These are phyloP conservation scores for Tenebrio molitor DNA, from an alignment of 1,140 invertebrate genomes.

Conservation along the genomic window DNA sequence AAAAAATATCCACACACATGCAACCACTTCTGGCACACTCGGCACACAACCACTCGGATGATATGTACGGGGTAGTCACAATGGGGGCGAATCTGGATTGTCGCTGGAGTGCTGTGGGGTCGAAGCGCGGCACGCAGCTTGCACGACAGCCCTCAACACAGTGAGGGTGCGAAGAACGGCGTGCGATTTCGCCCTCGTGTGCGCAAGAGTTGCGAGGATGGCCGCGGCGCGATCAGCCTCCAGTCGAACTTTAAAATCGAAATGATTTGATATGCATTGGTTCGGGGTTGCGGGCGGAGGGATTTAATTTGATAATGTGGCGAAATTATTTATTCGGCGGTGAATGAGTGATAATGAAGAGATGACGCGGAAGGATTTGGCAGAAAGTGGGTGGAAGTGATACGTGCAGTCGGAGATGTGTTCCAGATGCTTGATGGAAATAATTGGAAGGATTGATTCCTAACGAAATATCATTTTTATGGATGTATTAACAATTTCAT, in stretches of 20 bases:
- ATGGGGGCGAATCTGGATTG: background rate
- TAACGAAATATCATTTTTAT: too few relatives aligned
- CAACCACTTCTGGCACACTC: conserved; percentile 4
- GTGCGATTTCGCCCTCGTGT: conserved; percentile 46
- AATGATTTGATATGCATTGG: background rate
- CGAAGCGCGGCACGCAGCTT: conserved; percentile 25
- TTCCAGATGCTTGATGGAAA: too few relatives aligned
- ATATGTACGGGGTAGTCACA: conserved; percentile 2
- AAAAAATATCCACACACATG: conserved; percentile 24
- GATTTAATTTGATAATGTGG: background rate
- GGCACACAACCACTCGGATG: conserved; percentile 17
- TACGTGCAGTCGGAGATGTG: too few relatives aligned
- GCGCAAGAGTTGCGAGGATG: conserved; percentile 16
- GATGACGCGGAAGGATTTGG: too few relatives aligned
- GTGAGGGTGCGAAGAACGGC: conserved; percentile 46
- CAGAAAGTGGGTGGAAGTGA: too few relatives aligned
- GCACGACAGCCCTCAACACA: conserved; percentile 53
- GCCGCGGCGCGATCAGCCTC: conserved; percentile 1
- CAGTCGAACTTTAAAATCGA: conserved; percentile 7
- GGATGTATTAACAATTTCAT: too few relatives aligned
- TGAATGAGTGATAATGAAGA: too few relatives aligned
- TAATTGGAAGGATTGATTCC: too few relatives aligned
- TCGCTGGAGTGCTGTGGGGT: conserved; percentile 15
- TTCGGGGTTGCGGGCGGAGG: background rate
- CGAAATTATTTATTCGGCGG: too few relatives aligned